Base-by-base conservation (phyloP, 2,113 vertebrate species). In the Pica pica region DNA sequence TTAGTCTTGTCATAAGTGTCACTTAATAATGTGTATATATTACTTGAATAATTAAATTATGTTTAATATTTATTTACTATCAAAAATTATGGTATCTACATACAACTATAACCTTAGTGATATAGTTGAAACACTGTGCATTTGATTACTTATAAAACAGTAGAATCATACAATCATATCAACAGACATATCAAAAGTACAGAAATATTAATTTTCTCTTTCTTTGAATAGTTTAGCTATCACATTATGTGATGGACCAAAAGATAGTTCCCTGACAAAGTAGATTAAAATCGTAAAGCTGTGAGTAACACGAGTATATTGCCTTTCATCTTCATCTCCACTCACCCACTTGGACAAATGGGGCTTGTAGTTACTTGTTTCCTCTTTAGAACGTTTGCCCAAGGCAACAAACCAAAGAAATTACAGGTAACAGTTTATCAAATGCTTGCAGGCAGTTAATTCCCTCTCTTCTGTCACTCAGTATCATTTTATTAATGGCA, bases 211-310 rank as follows among this genome's bases (percentile, higher is more conserved):
- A 12, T 52, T 63, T 89, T 75, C 59, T 60, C 53, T 83, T 61
- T 57, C 50, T 79, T 83, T 84, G 37, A 64, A 16, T 26, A 91
- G 56, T 41, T 81, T 26, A 68, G 41, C 46, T 70, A 52, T 41
- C 64, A 49, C 41, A 46, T 55, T 73, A 85, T 83, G 57, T 78
- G 50, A 82, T 44, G 41, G 39, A 74, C 46, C 79, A 69, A 86
- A 92, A 69, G 67, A 27, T 56, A 83, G 92, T 71, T 95, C 53
- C 60, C 50, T 87, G 76, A 95, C 63, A 93, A 90, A 91, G 73
- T 30, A 55, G 37, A 85, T 93, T 83, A 83, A 71, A 87, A 76
- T 73, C 47, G 83, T 17, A 39, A 84, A 94, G 59, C 81, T 53
- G 31, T 78, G 80, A 89, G 74, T 89, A 94, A 81, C 9, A 49